phyloP scores from a whole-genome alignment of 1,140 invertebrate species.

The Maconellicoccus hirsutus region DNA sequence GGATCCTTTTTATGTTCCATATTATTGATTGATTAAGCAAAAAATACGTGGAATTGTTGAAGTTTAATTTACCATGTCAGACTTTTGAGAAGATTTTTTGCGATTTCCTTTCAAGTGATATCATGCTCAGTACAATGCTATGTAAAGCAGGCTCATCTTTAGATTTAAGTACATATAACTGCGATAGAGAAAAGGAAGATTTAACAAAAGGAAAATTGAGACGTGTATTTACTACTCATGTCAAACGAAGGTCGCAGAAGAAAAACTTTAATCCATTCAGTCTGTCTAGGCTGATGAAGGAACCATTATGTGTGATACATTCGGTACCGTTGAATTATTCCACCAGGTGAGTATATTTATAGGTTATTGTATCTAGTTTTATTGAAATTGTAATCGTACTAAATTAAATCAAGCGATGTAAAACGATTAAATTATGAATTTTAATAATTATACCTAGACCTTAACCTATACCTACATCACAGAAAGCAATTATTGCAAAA shows the following conservation, averaged over 20 bases:
- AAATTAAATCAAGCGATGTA: no score
- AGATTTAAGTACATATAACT: conserved; percentile 24
- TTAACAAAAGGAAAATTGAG: conserved; percentile 34
- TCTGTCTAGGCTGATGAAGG: conserved; percentile 37
- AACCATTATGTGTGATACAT: conserved; percentile 38
- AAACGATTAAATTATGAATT: no score
- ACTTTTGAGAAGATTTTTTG: no score
- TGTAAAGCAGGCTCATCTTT: conserved; percentile 29
- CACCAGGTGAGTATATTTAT: conserved; percentile 34
- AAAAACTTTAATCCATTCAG: conserved; percentile 33
- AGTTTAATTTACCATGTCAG: no score
- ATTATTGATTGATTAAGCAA: no score
- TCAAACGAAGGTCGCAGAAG: conserved; percentile 30
- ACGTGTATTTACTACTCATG: conserved; percentile 37
- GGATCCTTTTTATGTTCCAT: no score
- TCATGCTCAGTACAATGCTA: conserved; percentile 27
- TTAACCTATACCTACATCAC: no score
- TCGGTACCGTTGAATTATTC: conserved; percentile 38
- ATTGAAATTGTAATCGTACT: no score
- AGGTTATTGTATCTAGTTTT: no score
- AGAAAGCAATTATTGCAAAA: no score
- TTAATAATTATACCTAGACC: no score
- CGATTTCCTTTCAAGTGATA: neutral
- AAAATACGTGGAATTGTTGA: no score
- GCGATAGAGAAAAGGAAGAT: conserved; percentile 25